Conservation (phyloP, 2,888 invertebrate species). For the Caenorhabditis doughertyi region DNA sequence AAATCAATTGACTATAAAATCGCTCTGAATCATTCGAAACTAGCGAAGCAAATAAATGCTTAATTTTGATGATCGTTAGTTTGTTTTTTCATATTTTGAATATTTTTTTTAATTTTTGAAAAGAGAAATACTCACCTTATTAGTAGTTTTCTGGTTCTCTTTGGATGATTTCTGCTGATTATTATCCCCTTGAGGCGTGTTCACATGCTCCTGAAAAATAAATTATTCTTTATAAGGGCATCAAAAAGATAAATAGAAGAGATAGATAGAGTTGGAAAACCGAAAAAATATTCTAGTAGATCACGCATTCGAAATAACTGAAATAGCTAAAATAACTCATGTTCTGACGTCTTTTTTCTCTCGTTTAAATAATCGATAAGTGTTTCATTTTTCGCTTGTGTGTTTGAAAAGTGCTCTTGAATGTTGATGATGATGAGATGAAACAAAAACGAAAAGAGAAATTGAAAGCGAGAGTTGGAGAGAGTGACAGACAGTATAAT, state of each 20-base stretch:
- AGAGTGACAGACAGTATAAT: constrained; percentile 17
- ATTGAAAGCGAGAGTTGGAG: constrained; percentile 4
- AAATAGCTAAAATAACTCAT: not conserved
- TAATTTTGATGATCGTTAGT: no score
- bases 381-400: constrained; percentile 12
- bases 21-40: no score
- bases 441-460: not conserved
- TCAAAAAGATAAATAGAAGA: not conserved
- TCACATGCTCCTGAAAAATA: constrained; percentile 67
- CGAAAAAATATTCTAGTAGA: constrained; percentile 26
- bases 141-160: constrained; percentile 54
- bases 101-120: not conserved
- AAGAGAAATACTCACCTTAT: constrained; percentile 41
- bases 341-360: constrained; percentile 12
- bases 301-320: no score
- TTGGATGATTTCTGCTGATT: constrained; percentile 55
- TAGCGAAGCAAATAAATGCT: no score
- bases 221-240: not conserved
- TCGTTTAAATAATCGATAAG: constrained; percentile 27
- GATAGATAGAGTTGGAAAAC: not conserved
- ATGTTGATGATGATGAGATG: not conserved
- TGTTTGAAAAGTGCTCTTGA: constrained; percentile 26
- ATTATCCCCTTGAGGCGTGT: constrained; percentile 63
- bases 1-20: no score
- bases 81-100: not conserved